These are phyloP conservation scores for Carassius gibelio DNA, from an alignment of 2,113 vertebrate species.

Conservation along the genomic window DNA sequence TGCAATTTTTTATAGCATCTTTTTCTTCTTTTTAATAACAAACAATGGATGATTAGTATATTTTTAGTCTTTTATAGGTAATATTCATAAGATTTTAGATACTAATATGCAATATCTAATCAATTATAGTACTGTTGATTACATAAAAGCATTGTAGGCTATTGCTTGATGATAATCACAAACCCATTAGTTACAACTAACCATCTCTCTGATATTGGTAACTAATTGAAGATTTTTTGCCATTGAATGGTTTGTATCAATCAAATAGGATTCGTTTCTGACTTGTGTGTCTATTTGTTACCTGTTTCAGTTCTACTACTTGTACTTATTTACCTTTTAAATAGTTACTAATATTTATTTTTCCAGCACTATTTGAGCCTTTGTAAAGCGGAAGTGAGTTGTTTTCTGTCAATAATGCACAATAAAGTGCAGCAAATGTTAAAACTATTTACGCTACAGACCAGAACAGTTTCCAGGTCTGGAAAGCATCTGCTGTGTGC, in stretches of 20 bases:
- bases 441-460: neutral
- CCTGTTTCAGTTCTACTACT: neutral
- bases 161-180: neutral
- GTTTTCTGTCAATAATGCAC: neutral
- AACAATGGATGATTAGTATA: neutral
- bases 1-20: neutral
- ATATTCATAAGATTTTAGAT: no score
- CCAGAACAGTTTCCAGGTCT: no score
- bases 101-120: neutral
- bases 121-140: neutral
- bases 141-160: neutral
- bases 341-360: neutral
- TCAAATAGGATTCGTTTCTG: neutral
- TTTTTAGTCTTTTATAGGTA: neutral
- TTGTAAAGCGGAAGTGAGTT: neutral
- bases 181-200: neutral
- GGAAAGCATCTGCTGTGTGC: no score
- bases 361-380: neutral
- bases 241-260: neutral
- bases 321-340: neutral
- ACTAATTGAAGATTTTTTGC: neutral
- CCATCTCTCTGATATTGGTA: neutral
- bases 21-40: neutral
- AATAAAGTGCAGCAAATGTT: neutral
- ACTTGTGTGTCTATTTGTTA: neutral